A percentile compares a stretch with the other conserved stretches of the same genome.
These are phyloP conservation scores for Clarias macrocephalus DNA, from an alignment of 2,113 vertebrate species.

Conservation along the genomic window DNA sequence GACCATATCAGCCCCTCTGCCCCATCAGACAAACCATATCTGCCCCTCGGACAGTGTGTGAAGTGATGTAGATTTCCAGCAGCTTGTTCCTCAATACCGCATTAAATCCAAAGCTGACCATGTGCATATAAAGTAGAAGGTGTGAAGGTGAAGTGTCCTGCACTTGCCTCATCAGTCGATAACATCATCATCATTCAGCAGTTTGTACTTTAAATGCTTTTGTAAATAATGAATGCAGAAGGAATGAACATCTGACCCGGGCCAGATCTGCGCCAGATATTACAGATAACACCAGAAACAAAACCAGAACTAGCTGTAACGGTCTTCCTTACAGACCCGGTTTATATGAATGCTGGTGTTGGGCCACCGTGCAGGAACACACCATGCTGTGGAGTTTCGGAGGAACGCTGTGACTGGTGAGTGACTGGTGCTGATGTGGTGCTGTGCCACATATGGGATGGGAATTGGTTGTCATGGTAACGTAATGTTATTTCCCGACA, in stretches of 20 bases:
- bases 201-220: too few species aligned
- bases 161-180: not conserved
- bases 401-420: not conserved
- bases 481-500: not conserved
- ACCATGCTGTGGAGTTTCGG: not conserved
- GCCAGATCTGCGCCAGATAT: not conserved
- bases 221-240: too few species aligned
- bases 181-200: not conserved
- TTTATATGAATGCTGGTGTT: not conserved
- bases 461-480: not conserved
- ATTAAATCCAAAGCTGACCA: not conserved
- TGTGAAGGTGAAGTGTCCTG: not conserved
- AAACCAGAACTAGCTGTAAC: not conserved
- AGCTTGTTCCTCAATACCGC: not conserved
- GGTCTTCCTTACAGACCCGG: not conserved
- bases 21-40: not conserved
- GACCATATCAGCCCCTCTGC: too few species aligned
- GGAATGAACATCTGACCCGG: not conserved
- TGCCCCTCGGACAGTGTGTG: not conserved
- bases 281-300: not conserved
- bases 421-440: not conserved
- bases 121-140: not conserved
- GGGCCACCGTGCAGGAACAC: not conserved
- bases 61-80: not conserved
- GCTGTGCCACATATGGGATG: not conserved